Evolutionary conservation across 2,797 vertebrate genomes (phyloP).

Genomic region (Glyptemys insculpta): DNA sequence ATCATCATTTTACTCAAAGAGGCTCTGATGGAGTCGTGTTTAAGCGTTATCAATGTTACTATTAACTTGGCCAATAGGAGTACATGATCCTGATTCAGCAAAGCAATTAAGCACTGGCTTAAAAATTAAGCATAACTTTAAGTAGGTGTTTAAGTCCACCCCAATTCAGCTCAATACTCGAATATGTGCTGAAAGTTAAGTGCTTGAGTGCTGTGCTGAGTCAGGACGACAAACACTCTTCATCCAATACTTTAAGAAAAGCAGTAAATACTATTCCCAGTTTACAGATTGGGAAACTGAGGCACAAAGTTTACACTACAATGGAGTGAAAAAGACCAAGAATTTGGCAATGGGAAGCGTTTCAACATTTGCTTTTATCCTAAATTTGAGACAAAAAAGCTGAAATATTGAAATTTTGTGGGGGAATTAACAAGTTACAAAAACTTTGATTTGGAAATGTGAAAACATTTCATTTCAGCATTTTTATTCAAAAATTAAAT

Average conservation of each 20-base stretch:
- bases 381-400: background rate
- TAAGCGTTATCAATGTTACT: too few species aligned
- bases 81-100: background rate
- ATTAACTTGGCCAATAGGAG: too few species aligned
- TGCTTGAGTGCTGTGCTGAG: background rate
- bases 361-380: background rate
- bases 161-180: too few species aligned
- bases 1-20: background rate
- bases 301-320: background rate
- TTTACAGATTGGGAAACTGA: background rate
- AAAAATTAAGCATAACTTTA: too few species aligned
- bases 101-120: background rate
- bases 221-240: rapidly evolving
- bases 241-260: too few species aligned
- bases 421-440: background rate
- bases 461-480: background rate
- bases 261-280: rapidly evolving
- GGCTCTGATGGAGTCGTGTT: background rate
- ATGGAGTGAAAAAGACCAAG: too few species aligned
- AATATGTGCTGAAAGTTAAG: background rate
- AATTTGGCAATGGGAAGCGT: too few species aligned
- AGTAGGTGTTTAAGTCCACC: too few species aligned
- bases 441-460: background rate
- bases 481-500: background rate
- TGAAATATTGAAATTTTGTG: background rate